phyloP scores from a whole-genome alignment of 2,888 invertebrate genomes.

The Sinhomidia bicolor region DNA sequence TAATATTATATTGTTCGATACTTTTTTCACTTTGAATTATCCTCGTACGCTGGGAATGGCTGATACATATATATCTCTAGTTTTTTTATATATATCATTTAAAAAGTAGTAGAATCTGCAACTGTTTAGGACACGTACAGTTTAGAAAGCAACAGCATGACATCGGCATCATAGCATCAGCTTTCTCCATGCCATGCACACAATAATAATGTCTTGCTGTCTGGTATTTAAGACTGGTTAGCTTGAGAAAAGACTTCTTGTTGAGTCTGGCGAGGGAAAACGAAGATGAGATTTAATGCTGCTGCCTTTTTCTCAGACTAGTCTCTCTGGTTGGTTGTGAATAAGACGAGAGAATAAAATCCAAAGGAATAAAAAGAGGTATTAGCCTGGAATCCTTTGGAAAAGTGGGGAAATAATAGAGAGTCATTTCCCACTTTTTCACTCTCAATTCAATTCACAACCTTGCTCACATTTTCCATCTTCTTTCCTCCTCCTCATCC shows the following conservation, averaged over 20 bases:
- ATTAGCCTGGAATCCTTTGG: slow-evolving; percentile 70
- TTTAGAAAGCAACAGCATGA: slow-evolving; percentile 44
- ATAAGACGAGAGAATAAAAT: slow-evolving; percentile 46
- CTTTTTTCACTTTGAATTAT: background rate
- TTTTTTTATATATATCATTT: too few relatives aligned
- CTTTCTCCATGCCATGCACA: background rate
- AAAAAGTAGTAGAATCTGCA: background rate
- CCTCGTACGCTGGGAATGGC: background rate
- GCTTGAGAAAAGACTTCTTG: slow-evolving; percentile 24
- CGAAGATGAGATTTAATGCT: slow-evolving; percentile 71
- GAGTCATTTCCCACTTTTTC: slow-evolving; percentile 72
- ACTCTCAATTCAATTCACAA: slow-evolving; percentile 70
- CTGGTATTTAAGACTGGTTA: slow-evolving; percentile 62
- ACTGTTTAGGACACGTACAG: slow-evolving; percentile 40
- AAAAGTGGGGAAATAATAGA: slow-evolving; percentile 75
- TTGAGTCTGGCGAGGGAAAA: slow-evolving; percentile 25
- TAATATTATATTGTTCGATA: background rate
- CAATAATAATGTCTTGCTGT: slow-evolving; percentile 32
- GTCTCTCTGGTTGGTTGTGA: slow-evolving; percentile 16
- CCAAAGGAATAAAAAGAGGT: slow-evolving; percentile 69
- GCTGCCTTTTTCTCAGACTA: background rate
- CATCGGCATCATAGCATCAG: slow-evolving; percentile 24
- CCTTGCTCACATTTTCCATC: slow-evolving; percentile 58
- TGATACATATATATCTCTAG: too few relatives aligned
- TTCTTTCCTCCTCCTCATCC: slow-evolving; percentile 25